Evolutionary conservation across 2,113 vertebrate species (phyloP).

Genomic region (Castor canadensis): DNA sequence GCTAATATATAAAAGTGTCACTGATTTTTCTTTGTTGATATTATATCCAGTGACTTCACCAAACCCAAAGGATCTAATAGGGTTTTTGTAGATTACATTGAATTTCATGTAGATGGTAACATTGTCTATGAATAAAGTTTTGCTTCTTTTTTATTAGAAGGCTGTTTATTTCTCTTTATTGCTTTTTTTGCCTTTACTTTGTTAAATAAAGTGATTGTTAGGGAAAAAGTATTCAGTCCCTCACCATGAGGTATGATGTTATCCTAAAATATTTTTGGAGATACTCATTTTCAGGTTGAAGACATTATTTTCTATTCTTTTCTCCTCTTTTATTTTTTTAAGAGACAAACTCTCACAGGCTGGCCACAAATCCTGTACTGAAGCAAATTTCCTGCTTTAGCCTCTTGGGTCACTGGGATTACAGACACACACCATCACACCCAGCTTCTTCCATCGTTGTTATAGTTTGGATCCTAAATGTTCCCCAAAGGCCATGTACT

Average conservation of each 20-base stretch:
- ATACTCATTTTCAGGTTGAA: background rate
- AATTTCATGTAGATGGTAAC: too few species aligned
- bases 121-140: background rate
- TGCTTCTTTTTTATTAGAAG: background rate
- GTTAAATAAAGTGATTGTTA: background rate
- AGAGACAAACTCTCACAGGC: background rate
- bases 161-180: background rate
- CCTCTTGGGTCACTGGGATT: too few species aligned
- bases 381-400: too few species aligned
- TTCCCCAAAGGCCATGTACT: too few species aligned
- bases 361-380: background rate
- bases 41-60: too few species aligned
- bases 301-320: background rate
- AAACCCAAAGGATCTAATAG: too few species aligned
- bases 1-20: too few species aligned
- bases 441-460: background rate
- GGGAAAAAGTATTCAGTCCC: background rate
- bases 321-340: background rate
- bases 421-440: background rate
- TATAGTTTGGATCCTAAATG: background rate
- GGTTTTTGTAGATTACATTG: too few species aligned
- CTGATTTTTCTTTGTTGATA: too few species aligned
- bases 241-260: background rate
- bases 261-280: background rate
- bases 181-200: background rate